Evolutionary conservation across 2,797 vertebrate genomes (phyloP), one percentile per base, ranked within the genome.

Genomic region (Labroides dimidiatus): DNA sequence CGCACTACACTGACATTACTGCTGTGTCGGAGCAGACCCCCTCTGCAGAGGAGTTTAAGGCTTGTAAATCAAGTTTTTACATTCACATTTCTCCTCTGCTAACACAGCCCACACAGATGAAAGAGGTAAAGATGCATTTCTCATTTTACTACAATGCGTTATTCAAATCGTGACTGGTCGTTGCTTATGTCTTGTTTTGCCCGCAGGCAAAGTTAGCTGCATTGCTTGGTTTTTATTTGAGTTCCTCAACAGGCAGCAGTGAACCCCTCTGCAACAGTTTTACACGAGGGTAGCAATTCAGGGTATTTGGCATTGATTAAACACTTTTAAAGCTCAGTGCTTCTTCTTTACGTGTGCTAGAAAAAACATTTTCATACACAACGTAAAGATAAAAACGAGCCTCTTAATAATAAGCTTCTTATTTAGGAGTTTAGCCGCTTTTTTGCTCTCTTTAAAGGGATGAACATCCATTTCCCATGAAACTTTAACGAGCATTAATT

Each of bases 1-100:
- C 91, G 89, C 85, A 89, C 88, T 71, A 69, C 4, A 55, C 75
- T 75, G 84, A 86, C 78, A 81, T 80, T 72, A 51, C 64, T 67
- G 74, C 71, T 53, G 74, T 39, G 73, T 64, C 55, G 70, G 60
- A 79, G 84, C 77, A 74, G 84, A 88, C 63, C 81, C 85, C 80
- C 78, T 17, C 85, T 85, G 89, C 87, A 80, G 84, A 86, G 84
- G 77, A 80, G 61, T 78, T 50, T 4, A 56, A 45, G 62, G 68
- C 69, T 76, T 60, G 62, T 62, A 44, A 62, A 73, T 75, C 80
- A 83, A 87, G 64, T 84, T 89, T 78, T 33, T 1, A 20, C 55
- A 64, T 39, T 51, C 43, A n/a, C 4, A 16, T 66, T 69, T 60
- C 70, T 37, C 1, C 75, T 11, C 55, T 17, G 4, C 37, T 48